Evolutionary conservation across 2,113 vertebrate genomes (phyloP).

Genomic region (Pluvialis apricaria): DNA sequence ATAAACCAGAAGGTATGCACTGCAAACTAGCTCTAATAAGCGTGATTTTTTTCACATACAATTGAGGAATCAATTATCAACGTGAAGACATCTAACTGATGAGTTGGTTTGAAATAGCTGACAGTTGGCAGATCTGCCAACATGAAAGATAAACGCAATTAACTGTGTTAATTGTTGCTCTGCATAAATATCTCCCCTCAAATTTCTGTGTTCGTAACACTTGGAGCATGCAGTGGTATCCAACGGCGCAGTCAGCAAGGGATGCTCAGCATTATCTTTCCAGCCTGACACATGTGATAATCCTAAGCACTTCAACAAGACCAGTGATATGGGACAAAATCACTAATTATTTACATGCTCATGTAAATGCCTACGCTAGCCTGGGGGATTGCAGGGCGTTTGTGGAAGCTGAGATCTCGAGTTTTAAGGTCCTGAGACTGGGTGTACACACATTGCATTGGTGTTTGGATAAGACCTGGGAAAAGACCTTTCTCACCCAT

Average conservation of each 20-base stretch:
- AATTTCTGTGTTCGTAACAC: neutral
- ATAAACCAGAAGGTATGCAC: neutral
- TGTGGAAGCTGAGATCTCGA: neutral
- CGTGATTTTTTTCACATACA: constrained; percentile 14
- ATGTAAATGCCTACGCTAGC: neutral
- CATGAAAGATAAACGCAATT: constrained; percentile 54
- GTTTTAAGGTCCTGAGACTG: neutral
- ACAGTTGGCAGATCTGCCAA: constrained; percentile 24
- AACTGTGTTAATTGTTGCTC: constrained; percentile 30
- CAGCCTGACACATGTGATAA: neutral
- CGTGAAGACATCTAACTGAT: neutral
- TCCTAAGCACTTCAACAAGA: neutral
- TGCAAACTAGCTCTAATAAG: constrained; percentile 24
- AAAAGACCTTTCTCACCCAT: neutral
- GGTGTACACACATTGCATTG: neutral
- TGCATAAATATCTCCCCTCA: neutral
- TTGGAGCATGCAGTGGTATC: neutral
- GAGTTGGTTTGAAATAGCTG: constrained; percentile 38
- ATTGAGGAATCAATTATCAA: constrained; percentile 55
- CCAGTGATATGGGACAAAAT: neutral
- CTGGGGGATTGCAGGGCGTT: neutral
- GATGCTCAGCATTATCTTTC: neutral
- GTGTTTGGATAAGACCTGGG: neutral
- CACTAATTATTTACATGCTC: neutral
- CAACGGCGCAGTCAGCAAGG: neutral